Evolutionary conservation across 2,888 invertebrate genomes (phyloP), one percentile per base, ranked within the genome.

Genomic region (Sarcophaga caerulescens): DNA sequence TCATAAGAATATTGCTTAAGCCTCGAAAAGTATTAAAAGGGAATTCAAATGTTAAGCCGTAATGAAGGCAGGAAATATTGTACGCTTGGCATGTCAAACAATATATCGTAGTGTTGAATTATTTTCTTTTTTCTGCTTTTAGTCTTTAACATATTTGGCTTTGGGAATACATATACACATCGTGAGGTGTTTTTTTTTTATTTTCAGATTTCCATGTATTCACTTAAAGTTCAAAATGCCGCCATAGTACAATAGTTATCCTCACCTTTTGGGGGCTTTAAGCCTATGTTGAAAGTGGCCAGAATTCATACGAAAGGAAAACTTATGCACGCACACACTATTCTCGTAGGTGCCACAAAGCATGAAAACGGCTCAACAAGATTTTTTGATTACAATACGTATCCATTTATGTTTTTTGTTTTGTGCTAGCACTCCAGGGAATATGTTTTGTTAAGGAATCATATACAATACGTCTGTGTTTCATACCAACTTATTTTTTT

Each of bases 361-460:
- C 14, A 65, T 52, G 19, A 62, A 65, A 65, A 68, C 35, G 60
- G n/a, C 14, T 25, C 17, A 69, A 70, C 69, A 77, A 74, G 77
- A 85, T 59, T 70, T 85, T 81, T 81, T 74, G 45, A 78, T 81
- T 81, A 78, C 59, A 81, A 69, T 66, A 81, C 63, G 11, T 85
- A 62, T 68, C 47, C 63, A 76, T 74, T 77, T 84, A 47, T 76
- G 11, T 79, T 70, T 44, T 59, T 8, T 45, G 23, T 19, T 68
- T 69, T n/a, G 21, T 19, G 14, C 21, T 14, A 35, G 52, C 19
- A 35, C 75, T 25, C 25, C 44, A 35, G 81, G 74, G 81, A 81
- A 81, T 75, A 44, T 69, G 52, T 59, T 68, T 69, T 21, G 81
- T 68, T 68, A 25, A 52, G 35, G 19, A 47, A 65, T 57, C n/a